Conservation (phyloP, 2,113 vertebrate genomes). For the Poeciliopsis prolifica region DNA sequence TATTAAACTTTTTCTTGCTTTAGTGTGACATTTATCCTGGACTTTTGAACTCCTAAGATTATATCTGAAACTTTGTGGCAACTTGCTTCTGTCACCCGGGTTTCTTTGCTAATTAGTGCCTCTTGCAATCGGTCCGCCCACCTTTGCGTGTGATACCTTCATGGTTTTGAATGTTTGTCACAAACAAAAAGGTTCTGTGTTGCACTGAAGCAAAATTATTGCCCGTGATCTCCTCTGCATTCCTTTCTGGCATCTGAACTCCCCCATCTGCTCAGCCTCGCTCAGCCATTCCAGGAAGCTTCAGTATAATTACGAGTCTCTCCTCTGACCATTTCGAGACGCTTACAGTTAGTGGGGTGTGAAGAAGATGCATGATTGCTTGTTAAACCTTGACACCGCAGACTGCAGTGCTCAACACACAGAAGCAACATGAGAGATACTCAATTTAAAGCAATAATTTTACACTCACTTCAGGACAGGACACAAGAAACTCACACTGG, state of each 20-base stretch:
- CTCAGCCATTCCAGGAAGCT: conserved; percentile 38
- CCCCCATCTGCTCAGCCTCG: conserved; percentile 21
- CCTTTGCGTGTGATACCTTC: neutral
- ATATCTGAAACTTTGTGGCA: too few species aligned
- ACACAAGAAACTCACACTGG: neutral
- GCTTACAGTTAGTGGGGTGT: conserved; percentile 39
- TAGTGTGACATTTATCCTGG: too few species aligned
- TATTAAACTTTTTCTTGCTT: too few species aligned
- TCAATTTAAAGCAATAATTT: conserved; percentile 13
- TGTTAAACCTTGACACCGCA: conserved; percentile 44
- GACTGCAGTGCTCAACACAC: conserved; percentile 23
- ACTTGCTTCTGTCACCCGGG: too few species aligned
- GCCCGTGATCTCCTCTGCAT: conserved; percentile 5
- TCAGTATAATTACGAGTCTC: conserved; percentile 45
- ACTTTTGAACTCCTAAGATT: too few species aligned
- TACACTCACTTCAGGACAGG: conserved; percentile 7
- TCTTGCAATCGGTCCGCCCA: too few species aligned
- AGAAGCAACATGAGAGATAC: conserved; percentile 34
- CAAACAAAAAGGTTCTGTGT: neutral
- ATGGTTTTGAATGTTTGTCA: neutral
- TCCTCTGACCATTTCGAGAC: conserved; percentile 41
- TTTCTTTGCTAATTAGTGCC: too few species aligned
- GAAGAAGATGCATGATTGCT: conserved; percentile 51
- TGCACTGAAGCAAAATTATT: neutral
- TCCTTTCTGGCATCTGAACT: conserved; percentile 10